Evolutionary conservation across 2,797 vertebrate species (phyloP), one percentile per base, ranked within the genome.

Genomic region (Danio albolineatus): DNA sequence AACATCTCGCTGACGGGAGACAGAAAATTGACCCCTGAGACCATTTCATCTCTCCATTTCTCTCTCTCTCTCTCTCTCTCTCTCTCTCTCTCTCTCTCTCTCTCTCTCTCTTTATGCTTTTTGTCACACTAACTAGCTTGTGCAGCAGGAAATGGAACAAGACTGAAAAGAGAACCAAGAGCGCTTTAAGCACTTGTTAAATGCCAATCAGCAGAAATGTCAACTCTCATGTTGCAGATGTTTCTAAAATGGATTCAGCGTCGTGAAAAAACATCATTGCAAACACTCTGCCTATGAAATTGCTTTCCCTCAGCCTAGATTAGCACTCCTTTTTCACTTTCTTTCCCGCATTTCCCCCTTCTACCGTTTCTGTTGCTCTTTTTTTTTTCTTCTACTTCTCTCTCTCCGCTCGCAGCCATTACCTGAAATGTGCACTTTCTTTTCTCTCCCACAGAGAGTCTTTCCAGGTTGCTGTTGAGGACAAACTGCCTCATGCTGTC

Each of bases 151-250:
- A 65, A 36, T 16, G 64, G 36, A 81, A 64, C 70, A 60, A 43
- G 54, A 70, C 60, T 56, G 39, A 76, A 64, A 66, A 76, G 75
- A 38, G 51, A 78, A 79, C 72, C 44, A 60, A 76, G 46, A 43
- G 70, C 28, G 59, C 80, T 49, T 76, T 73, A 64, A 72, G 44
- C 54, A 61, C 67, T 69, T 79, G 76, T 78, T 78, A 51, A 73
- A 82, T 79, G 62, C 66, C 79, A 81, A 83, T 86, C 81, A 79
- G 79, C 83, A 79, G 51, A 82, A 83, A 83, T 77, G 76, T 81
- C 72, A 83, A 57, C 69, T 79, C 67, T 81, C 46, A 71, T 83
- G 73, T 67, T 84, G 79, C 79, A 82, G 82, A 78, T 85, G 82
- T 85, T 85, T 70, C 70, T 82, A 82, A 85, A 85, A 80, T 49